Evolutionary conservation across 1,140 invertebrate species (phyloP).

Genomic region (Zaprionus taronus): DNA sequence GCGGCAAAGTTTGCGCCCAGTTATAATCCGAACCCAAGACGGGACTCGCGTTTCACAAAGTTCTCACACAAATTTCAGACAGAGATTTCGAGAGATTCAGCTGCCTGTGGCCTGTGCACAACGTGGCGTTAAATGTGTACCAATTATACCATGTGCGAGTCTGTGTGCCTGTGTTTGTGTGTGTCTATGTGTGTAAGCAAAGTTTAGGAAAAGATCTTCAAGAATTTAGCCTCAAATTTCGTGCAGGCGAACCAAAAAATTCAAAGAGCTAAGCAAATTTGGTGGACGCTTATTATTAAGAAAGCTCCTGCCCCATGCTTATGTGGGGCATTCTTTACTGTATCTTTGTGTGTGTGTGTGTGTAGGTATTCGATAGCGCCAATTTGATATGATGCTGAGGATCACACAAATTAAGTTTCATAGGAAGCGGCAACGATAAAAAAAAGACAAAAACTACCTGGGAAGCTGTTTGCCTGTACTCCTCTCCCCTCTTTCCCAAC

Average conservation of each 20-base stretch:
- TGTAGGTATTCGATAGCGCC: slow-evolving; percentile 77
- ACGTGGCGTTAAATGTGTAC: slow-evolving; percentile 61
- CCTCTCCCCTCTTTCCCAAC: neutral
- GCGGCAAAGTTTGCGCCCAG: slow-evolving; percentile 68
- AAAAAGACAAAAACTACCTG: slow-evolving; percentile 39
- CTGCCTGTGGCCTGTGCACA: slow-evolving; percentile 28
- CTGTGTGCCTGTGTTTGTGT: slow-evolving; percentile 19
- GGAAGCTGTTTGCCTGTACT: slow-evolving; percentile 12
- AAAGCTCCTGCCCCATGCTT: slow-evolving; percentile 59
- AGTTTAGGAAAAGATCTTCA: slow-evolving; percentile 50
- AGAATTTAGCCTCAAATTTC: slow-evolving; percentile 77
- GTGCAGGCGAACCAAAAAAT: slow-evolving; percentile 52
- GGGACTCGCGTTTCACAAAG: slow-evolving; percentile 47
- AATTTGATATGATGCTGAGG: slow-evolving; percentile 78
- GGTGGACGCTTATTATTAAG: slow-evolving; percentile 50
- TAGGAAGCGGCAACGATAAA: slow-evolving; percentile 58
- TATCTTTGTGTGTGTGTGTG: slow-evolving; percentile 40
- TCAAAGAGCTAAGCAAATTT: slow-evolving; percentile 76
- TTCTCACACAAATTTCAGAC: slow-evolving; percentile 77
- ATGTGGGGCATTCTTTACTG: slow-evolving; percentile 55
- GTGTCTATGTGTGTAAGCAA: slow-evolving; percentile 21
- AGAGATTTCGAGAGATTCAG: slow-evolving; percentile 47
- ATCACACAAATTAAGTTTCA: slow-evolving; percentile 79
- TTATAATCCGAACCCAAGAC: slow-evolving; percentile 59
- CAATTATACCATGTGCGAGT: slow-evolving; percentile 42